Percentiles rank a stretch among this genome's conserved stretches.
Evolutionary conservation across 2,113 vertebrate genomes (phyloP).

Genomic region (Galeopterus variegatus): DNA sequence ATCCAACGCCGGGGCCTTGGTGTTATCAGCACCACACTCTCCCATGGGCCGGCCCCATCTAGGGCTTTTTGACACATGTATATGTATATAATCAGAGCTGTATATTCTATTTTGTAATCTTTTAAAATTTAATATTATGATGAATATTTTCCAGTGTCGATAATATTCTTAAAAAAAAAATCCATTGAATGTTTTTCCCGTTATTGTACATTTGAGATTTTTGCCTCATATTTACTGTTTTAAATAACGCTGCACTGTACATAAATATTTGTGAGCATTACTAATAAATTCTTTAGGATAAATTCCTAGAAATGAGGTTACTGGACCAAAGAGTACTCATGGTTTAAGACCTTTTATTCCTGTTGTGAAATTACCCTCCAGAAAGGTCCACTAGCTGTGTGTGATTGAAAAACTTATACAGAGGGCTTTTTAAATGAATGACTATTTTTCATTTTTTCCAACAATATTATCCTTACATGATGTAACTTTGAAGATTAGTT

Average conservation of each 20-base stretch:
- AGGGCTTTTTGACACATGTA: background rate
- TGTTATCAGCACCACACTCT: no score
- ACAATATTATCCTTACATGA: background rate
- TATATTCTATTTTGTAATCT: conserved; percentile 2
- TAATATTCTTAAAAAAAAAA: background rate
- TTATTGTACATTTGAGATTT: conserved; percentile 1
- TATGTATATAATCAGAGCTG: background rate
- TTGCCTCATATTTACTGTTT: background rate
- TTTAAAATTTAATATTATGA: conserved; percentile 38
- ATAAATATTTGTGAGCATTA: conserved; percentile 17
- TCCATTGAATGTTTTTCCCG: background rate
- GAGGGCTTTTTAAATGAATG: conserved; percentile 19
- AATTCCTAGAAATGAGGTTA: background rate
- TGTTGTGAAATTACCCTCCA: background rate
- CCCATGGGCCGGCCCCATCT: background rate
- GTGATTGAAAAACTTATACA: background rate
- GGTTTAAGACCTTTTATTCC: background rate
- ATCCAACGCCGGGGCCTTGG: no score
- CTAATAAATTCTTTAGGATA: conserved; percentile 10
- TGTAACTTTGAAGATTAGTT: background rate
- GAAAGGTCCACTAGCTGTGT: background rate
- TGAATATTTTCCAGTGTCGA: conserved; percentile 29
- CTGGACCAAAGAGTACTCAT: background rate
- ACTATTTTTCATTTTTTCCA: background rate
- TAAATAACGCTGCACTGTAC: conserved; percentile 17